These are phyloP conservation scores for Megaustenia siamemsis DNA, from an alignment of 2,888 invertebrate species.

Conservation along the genomic window DNA sequence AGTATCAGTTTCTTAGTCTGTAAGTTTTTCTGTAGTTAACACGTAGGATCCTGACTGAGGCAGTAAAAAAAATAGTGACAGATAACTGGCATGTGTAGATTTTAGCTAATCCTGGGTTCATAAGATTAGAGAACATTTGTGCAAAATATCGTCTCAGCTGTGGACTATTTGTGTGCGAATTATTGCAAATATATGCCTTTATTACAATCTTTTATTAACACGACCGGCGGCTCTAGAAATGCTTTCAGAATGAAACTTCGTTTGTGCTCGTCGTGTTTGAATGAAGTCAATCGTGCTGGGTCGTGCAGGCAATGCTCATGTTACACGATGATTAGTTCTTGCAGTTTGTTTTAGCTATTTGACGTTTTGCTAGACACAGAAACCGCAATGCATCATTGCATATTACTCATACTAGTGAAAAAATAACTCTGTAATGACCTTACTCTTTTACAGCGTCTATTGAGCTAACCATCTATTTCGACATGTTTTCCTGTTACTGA, in stretches of 20 bases:
- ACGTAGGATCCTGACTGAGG: background rate
- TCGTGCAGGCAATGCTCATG: background rate
- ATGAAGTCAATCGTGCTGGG: background rate
- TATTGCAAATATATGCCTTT: background rate
- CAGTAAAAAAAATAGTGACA: background rate
- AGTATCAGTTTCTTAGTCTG: background rate
- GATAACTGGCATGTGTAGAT: background rate
- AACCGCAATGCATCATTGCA: too few species aligned
- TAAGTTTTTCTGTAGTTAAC: background rate
- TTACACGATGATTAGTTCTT: background rate
- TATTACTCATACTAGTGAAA: too few species aligned
- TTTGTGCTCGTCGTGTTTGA: background rate
- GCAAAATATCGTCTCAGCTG: background rate
- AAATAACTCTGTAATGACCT: too few species aligned
- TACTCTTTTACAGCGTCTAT: too few species aligned
- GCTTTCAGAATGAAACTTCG: background rate
- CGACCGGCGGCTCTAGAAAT: background rate
- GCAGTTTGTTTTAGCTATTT: too few species aligned
- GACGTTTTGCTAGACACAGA: too few species aligned
- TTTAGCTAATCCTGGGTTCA: background rate
- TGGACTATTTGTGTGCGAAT: background rate
- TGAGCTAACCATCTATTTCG: too few species aligned
- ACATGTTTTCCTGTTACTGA: too few species aligned
- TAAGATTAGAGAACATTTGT: background rate
- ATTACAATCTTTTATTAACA: background rate